Evolutionary conservation across 2,113 vertebrate species (phyloP), one percentile per base, ranked within the genome.

Genomic region (Nesogale talazaci): DNA sequence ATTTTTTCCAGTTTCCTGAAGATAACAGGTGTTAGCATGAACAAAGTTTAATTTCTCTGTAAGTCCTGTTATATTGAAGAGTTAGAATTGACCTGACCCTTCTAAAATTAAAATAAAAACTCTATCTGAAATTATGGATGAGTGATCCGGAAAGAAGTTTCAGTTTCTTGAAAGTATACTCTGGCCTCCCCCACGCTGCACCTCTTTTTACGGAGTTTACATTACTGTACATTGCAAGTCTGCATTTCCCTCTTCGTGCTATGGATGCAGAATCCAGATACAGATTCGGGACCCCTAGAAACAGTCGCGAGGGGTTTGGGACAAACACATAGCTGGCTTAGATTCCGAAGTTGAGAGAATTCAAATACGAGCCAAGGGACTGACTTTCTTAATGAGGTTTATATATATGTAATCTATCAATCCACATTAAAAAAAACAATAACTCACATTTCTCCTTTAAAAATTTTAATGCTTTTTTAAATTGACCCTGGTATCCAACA

Each of bases 281-380:
- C n/a, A n/a, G n/a, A n/a, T n/a, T n/a, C n/a, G 87, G 52, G 75
- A 82, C 77, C 89, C 72, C 77, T 46, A 80, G 72, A 92, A 88
- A 77, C 38, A 82, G 27, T 75, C 38, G 2, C 89, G 69, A 42
- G 34, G 38, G 83, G 46, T 52, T 52, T 52, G 46, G 14, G 57
- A 84, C 36, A 94, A 89, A 61, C 6, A 4, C 27, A 63, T 86
- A 89, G 6, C 65, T 77, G 34, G 40, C 63, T 92, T 81, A 86
- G 82, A 70, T 77, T 92, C 69, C 77, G 72, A 17, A 80, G 82
- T 82, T 85, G 23, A 36, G 7, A 6, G 52, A 78, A 27, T 74
- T 6, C 36, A 90, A 94, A 83, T 77, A 22, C n/a, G 82, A 42
- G 52, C 25, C n/a, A 89, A 78, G 79, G n/a, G 63, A 75, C 34